These are phyloP conservation scores for Stenodera caucasica DNA, from an alignment of 2,888 invertebrate species.

Conservation along the genomic window DNA sequence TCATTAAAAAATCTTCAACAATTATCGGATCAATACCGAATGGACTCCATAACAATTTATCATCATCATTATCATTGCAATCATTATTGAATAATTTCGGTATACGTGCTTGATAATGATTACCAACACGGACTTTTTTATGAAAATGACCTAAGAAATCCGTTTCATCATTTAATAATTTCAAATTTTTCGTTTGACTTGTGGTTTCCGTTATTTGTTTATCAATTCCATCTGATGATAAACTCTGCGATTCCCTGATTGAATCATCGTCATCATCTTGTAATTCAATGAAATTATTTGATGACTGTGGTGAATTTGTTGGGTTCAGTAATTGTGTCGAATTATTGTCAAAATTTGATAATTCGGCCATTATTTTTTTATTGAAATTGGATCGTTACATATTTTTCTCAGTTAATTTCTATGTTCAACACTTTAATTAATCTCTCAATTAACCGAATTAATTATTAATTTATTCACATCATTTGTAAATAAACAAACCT, in stretches of 20 bases:
- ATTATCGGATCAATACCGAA: slow-evolving; percentile 15
- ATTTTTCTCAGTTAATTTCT: not conserved
- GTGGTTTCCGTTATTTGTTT: slow-evolving; percentile 14
- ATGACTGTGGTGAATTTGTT: not conserved
- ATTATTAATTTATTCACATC: too few species aligned
- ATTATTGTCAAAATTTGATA: not conserved
- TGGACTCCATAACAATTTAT: slow-evolving; percentile 23
- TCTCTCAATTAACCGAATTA: too few species aligned
- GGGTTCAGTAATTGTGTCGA: not conserved
- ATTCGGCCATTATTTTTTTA: not conserved
- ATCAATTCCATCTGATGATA: slow-evolving; percentile 15
- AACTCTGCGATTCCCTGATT: not conserved
- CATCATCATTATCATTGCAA: slow-evolving; percentile 13
- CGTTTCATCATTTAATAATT: slow-evolving; percentile 9
- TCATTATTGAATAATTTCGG: slow-evolving; percentile 18
- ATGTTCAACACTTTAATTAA: too few species aligned
- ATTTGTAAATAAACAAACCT: too few species aligned
- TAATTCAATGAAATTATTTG: not conserved
- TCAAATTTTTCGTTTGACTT: not conserved
- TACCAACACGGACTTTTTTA: slow-evolving; percentile 23
- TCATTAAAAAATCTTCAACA: slow-evolving; percentile 18
- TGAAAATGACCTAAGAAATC: slow-evolving; percentile 16
- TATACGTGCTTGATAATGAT: slow-evolving; percentile 27
- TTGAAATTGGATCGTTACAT: not conserved
- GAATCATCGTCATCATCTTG: not conserved